Percentiles rank a stretch among this genome's conserved stretches.
These are phyloP conservation scores for Drosophila affinis DNA, from an alignment of 2,888 invertebrate genomes.

Conservation along the genomic window DNA sequence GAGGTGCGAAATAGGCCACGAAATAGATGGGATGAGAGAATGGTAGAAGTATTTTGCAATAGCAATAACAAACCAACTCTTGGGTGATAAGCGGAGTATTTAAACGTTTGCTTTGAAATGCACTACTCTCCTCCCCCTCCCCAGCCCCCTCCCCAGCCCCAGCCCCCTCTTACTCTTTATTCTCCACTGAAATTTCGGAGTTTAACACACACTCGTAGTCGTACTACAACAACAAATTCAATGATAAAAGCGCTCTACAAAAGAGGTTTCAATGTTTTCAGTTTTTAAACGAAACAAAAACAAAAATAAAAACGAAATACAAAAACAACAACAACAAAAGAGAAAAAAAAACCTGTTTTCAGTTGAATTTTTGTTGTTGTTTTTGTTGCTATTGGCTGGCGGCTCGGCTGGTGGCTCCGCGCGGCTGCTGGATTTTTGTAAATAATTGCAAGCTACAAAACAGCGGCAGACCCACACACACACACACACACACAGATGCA, in stretches of 20 bases:
- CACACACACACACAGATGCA: constrained; percentile 30
- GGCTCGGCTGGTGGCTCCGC: too few species aligned
- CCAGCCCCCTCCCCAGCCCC: too few species aligned
- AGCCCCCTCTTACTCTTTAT: not conserved
- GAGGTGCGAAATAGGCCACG: not conserved
- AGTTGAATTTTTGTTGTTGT: constrained; percentile 69
- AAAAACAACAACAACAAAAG: constrained; percentile 6
- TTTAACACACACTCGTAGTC: constrained; percentile 2
- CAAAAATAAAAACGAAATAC: constrained; percentile 4
- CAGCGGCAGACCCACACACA: constrained; percentile 60
- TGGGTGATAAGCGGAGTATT: not conserved
- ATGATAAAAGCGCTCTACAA: constrained; percentile 74
- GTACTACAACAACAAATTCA: constrained; percentile 51
- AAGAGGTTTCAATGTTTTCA: constrained; percentile 76
- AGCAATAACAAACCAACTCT: not conserved
- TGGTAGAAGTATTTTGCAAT: not conserved
- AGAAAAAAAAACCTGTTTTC: constrained; percentile 69
- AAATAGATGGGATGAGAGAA: not conserved
- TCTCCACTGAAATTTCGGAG: not conserved
- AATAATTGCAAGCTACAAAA: constrained; percentile 75
- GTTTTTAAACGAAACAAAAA: constrained; percentile 19
- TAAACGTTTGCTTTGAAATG: not conserved
- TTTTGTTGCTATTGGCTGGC: constrained; percentile 45
- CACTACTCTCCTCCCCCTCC: not conserved
- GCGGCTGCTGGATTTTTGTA: constrained; percentile 71